Percentiles rank a stretch among this genome's conserved stretches.
These are phyloP conservation scores for Lipophrys pholis DNA, from an alignment of 2,113 vertebrate genomes.

Conservation along the genomic window DNA sequence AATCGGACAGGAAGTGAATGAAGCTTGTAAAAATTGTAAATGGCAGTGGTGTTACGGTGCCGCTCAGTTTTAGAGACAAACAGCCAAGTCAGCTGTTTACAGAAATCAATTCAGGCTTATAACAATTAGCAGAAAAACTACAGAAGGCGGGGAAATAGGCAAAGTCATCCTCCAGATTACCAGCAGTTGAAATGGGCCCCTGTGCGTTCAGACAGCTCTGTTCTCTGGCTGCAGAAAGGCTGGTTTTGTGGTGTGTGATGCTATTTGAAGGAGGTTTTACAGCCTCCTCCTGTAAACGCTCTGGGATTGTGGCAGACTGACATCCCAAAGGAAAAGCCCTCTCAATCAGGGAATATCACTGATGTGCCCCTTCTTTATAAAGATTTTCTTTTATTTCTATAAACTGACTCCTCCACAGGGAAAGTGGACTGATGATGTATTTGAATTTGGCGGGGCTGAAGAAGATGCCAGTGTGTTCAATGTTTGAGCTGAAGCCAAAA, in stretches of 20 bases:
- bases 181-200: background rate
- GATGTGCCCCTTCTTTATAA: constrained; percentile 53
- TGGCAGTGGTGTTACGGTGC: too few species aligned
- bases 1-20: too few species aligned
- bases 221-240: constrained; percentile 62
- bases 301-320: constrained; percentile 81
- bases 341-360: constrained; percentile 62
- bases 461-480: constrained; percentile 57
- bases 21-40: too few species aligned
- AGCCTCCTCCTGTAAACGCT: constrained; percentile 61
- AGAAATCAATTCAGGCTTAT: too few species aligned
- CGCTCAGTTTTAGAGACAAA: too few species aligned
- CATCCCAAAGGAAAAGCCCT: constrained; percentile 63
- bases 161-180: too few species aligned
- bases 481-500: constrained; percentile 70
- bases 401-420: constrained; percentile 41
- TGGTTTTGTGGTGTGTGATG: constrained; percentile 66
- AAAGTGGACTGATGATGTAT: constrained; percentile 49
- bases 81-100: too few species aligned
- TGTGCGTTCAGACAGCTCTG: constrained; percentile 69
- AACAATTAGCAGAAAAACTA: too few species aligned
- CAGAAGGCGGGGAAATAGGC: too few species aligned
- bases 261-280: constrained; percentile 58
- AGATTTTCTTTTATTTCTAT: constrained; percentile 37
- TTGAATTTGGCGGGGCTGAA: constrained; percentile 52